Conservation (phyloP, 2,797 vertebrate species). For the Chloroceryle inda region DNA sequence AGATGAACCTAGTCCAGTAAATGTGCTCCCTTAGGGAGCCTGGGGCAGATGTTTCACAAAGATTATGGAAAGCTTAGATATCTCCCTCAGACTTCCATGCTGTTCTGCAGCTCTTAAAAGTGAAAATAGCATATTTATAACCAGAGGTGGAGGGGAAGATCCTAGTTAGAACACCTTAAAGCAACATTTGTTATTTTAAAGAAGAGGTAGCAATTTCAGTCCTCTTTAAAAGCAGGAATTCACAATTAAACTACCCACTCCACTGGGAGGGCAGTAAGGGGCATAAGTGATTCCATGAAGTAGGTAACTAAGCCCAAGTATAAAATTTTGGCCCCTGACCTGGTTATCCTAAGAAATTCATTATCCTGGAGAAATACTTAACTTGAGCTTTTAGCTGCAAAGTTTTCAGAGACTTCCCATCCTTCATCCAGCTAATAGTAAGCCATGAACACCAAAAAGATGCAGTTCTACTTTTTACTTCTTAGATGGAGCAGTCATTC, state of each 20-base stretch:
- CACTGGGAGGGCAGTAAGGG: neutral
- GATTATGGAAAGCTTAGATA: neutral
- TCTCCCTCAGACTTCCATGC: neutral
- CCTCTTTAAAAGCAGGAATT: neutral
- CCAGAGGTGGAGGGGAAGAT: neutral
- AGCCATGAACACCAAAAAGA: neutral
- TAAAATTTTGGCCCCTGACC: neutral
- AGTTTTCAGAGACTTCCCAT: neutral
- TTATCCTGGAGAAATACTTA: neutral
- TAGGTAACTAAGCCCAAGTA: neutral
- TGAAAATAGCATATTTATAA: neutral
- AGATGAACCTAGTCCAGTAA: neutral
- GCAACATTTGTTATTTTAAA: neutral
- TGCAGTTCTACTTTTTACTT: neutral
- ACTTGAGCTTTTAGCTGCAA: neutral
- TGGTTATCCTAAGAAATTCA: neutral
- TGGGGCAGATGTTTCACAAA: neutral
- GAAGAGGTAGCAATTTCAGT: neutral
- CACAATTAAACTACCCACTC: neutral
- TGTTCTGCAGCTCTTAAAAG: neutral
- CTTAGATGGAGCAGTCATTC: neutral
- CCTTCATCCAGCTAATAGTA: neutral
- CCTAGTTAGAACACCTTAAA: neutral
- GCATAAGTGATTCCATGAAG: neutral
- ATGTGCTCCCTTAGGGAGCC: accelerated